A percentile compares a stretch with the other conserved stretches of the same genome.
phyloP scores from a whole-genome alignment of 1,140 invertebrate species.

The Physella acuta region DNA sequence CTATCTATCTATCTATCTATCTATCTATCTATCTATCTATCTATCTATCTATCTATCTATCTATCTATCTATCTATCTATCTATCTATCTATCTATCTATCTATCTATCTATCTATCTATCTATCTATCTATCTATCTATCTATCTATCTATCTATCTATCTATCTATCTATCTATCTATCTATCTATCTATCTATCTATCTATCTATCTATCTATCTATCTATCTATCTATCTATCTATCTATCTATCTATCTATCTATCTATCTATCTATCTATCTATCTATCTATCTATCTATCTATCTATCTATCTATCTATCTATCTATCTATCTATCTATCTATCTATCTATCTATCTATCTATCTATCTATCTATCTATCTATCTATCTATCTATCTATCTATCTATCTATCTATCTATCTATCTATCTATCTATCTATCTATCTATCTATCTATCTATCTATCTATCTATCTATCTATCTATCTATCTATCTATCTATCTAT shows the following conservation, averaged over 20 bases:
- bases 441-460: slow-evolving; percentile 2
- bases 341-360: neutral
- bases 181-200: slow-evolving; percentile 4
- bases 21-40: slow-evolving; percentile 4
- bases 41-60: slow-evolving; percentile 4
- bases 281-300: slow-evolving; percentile 4
- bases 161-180: slow-evolving; percentile 4
- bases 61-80: slow-evolving; percentile 4
- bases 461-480: slow-evolving; percentile 8
- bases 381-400: neutral
- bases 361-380: neutral
- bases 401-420: neutral
- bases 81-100: slow-evolving; percentile 4
- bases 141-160: slow-evolving; percentile 4
- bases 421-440: neutral
- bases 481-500: slow-evolving; percentile 3
- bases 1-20: slow-evolving; percentile 4
- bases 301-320: slow-evolving; percentile 4
- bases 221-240: slow-evolving; percentile 4
- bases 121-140: slow-evolving; percentile 4
- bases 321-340: neutral
- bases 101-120: slow-evolving; percentile 4
- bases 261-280: slow-evolving; percentile 4
- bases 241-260: slow-evolving; percentile 4
- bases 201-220: slow-evolving; percentile 4